A percentile compares a stretch with the other conserved stretches of the same genome.
Conservation (phyloP, 1,140 invertebrate species). For the Monochamus saltuarius region DNA sequence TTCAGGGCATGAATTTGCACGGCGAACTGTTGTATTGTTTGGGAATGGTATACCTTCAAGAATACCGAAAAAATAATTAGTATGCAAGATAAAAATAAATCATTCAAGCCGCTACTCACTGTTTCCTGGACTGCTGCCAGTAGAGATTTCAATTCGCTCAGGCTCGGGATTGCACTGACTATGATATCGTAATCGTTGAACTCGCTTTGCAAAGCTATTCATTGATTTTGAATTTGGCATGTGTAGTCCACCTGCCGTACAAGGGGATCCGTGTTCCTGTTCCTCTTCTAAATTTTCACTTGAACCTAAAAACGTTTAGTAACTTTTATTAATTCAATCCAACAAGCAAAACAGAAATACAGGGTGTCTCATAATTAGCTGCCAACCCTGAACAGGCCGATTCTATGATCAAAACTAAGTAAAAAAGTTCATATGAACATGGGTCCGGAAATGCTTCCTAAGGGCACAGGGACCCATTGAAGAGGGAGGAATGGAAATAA, state of each 20-base stretch:
- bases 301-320: constrained; percentile 10
- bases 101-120: constrained; percentile 31
- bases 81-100: background rate
- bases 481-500: too few relatives aligned
- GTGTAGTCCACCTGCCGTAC: constrained; percentile 60
- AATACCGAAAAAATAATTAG: constrained; percentile 8
- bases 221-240: constrained; percentile 64
- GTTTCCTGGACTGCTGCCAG: constrained; percentile 52
- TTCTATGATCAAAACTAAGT: too few relatives aligned
- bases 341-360: too few relatives aligned
- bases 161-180: constrained; percentile 58
- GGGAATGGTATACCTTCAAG: constrained; percentile 24
- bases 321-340: too few relatives aligned
- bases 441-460: too few relatives aligned
- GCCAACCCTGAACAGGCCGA: too few relatives aligned
- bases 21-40: constrained; percentile 50
- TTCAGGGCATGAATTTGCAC: constrained; percentile 65
- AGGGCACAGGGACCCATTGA: too few relatives aligned
- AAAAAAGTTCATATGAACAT: too few relatives aligned
- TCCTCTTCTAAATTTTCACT: constrained; percentile 42
- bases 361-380: too few relatives aligned
- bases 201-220: constrained; percentile 62
- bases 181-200: constrained; percentile 61
- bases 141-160: constrained; percentile 40
- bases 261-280: constrained; percentile 56